These are phyloP conservation scores for Branchinecta sandiegonensis DNA, from an alignment of 2,888 invertebrate genomes.

Conservation along the genomic window DNA sequence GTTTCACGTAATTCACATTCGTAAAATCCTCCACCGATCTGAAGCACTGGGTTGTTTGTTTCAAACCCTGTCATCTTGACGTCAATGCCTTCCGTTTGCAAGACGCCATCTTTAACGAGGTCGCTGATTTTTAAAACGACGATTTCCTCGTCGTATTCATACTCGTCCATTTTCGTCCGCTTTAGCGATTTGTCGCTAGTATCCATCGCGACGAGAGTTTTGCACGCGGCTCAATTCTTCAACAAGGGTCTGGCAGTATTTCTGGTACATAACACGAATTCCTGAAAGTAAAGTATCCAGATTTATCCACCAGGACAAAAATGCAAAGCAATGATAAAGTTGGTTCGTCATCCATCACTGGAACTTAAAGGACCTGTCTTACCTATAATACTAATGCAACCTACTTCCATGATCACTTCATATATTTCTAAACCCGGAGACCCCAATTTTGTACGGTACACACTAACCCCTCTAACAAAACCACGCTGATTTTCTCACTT, in stretches of 20 bases:
- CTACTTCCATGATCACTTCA: too few species aligned
- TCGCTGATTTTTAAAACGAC: background rate
- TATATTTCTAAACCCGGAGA: too few species aligned
- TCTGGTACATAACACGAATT: constrained; percentile 11
- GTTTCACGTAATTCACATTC: constrained; percentile 3
- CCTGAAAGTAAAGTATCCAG: background rate
- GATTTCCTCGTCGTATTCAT: constrained; percentile 11
- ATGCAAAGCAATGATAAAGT: too few species aligned
- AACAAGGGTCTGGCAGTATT: constrained; percentile 3
- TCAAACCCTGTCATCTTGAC: constrained; percentile 5
- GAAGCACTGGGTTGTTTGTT: constrained; percentile 5
- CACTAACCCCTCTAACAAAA: too few species aligned
- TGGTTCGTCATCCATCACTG: too few species aligned
- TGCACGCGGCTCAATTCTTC: constrained; percentile 10
- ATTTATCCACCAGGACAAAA: too few species aligned
- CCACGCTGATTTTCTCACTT: too few species aligned
- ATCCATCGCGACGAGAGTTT: constrained; percentile 12
- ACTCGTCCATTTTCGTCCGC: background rate
- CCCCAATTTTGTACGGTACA: too few species aligned
- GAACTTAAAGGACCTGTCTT: too few species aligned
- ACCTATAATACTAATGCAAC: too few species aligned
- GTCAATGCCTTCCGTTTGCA: background rate
- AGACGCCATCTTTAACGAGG: background rate
- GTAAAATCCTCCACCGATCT: background rate
- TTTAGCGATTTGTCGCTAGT: background rate